Evolutionary conservation across 2,113 vertebrate species (phyloP), one percentile per base, ranked within the genome.

Genomic region (Meriones unguiculatus): DNA sequence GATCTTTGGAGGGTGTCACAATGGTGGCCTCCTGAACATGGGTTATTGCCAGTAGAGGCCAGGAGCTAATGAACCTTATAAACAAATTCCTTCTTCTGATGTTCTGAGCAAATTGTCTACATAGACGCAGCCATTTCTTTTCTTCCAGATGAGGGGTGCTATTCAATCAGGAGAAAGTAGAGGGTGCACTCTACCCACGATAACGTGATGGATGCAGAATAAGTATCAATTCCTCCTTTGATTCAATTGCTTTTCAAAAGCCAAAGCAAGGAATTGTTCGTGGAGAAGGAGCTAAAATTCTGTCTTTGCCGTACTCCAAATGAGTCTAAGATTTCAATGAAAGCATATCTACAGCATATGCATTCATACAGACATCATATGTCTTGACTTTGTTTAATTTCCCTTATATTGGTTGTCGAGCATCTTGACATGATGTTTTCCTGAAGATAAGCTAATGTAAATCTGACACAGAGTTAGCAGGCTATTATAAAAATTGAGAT

Each of bases 1-100:
- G 98, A 98, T 99, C 98, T 99, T 99, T 99, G 99, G 99, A 99
- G 99, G 99, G 99, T 99, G 99, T 99, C 99, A 99, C 99, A 99
- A 99, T 98, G 98, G 98, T 98, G 98, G 99, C 99, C 99, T 99
- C 99, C 99, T 99, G 99, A 99, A 99, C 99, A 99, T 98, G 99
- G 99, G 99, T 99, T 99, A 99, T 99, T 99, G 99, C 99, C 99
- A 99, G 98, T 98, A 98, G 99, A 98, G 99, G 99, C 99, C 99
- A 98, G 98, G 98, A 99, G 98, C 99, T 99, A 99, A 99, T 99
- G 99, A 99, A 99, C 99, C 99, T 99, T 99, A 98, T 98, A 99
- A 99, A 99, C 98, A 99, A 98, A 98, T 98, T 97, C 97, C 98
- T 98, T 99, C 98, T 99, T 99, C 98, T 99, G 99, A 98, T 99